These are phyloP conservation scores for Drosophila algonquin DNA, from an alignment of 2,888 invertebrate genomes.

Conservation along the genomic window DNA sequence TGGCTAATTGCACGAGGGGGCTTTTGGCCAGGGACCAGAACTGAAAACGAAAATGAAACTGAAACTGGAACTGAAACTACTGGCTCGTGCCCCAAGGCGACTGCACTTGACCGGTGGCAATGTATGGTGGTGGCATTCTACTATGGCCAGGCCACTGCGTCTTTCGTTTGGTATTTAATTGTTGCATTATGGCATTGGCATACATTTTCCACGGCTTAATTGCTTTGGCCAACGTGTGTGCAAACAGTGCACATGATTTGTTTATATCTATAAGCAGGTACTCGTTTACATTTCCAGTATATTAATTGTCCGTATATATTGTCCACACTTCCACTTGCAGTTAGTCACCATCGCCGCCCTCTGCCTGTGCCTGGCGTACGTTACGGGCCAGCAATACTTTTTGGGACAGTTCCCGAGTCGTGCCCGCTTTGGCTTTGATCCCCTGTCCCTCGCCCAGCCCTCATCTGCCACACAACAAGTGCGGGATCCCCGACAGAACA, in stretches of 20 bases:
- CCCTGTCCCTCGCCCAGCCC: constrained; percentile 69
- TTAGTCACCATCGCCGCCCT: constrained; percentile 79
- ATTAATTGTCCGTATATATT: not conserved
- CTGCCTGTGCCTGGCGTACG: constrained; percentile 80
- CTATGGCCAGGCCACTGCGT: constrained; percentile 29
- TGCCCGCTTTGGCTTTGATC: constrained; percentile 72
- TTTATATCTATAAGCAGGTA: not conserved
- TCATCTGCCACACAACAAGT: constrained; percentile 62
- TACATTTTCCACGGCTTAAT: constrained; percentile 72
- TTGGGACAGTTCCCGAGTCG: constrained; percentile 75
- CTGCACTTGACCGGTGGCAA: constrained; percentile 47
- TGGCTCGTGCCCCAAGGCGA: constrained; percentile 51
- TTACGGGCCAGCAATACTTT: constrained; percentile 82
- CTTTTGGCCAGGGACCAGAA: constrained; percentile 30
- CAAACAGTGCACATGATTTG: constrained; percentile 35
- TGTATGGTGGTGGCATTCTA: constrained; percentile 50
- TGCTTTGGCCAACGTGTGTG: constrained; percentile 58
- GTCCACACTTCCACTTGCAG: constrained; percentile 64
- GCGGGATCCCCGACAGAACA: constrained; percentile 83
- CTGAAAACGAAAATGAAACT: constrained; percentile 23
- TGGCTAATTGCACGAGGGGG: constrained; percentile 26
- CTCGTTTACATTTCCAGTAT: not conserved
- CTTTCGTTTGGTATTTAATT: constrained; percentile 61
- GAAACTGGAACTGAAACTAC: constrained; percentile 34
- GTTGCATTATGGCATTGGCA: constrained; percentile 78